Conservation (phyloP, 1,140 invertebrate genomes). For the Heliconius himera region DNA sequence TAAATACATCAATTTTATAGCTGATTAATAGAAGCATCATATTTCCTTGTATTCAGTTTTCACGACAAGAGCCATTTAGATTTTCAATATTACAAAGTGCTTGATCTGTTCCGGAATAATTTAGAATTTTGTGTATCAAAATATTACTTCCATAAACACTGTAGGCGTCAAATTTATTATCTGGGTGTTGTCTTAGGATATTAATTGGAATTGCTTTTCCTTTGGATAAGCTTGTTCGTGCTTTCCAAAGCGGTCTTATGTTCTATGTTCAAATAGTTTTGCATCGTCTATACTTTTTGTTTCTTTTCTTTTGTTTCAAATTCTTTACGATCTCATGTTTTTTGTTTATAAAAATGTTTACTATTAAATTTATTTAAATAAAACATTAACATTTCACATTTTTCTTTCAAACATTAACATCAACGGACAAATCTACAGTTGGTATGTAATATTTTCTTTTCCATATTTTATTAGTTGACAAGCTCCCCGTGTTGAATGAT, state of each 20-base stretch:
- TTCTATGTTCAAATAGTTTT: background rate
- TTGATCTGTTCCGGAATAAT: constrained; percentile 31
- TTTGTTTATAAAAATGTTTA: constrained; percentile 5
- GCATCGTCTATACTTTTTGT: background rate
- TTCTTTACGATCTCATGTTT: background rate
- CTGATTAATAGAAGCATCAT: constrained; percentile 14
- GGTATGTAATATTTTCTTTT: constrained; percentile 72
- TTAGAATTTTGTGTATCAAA: constrained; percentile 30
- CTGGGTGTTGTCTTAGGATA: constrained; percentile 39
- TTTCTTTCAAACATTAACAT: constrained; percentile 68
- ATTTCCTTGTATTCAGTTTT: constrained; percentile 45
- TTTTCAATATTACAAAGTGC: constrained; percentile 31
- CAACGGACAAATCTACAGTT: constrained; percentile 69
- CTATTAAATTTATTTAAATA: background rate
- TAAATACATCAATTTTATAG: background rate
- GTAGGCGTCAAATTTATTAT: constrained; percentile 17
- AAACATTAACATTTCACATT: constrained; percentile 57
- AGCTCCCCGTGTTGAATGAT: constrained; percentile 28
- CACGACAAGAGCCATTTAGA: constrained; percentile 27
- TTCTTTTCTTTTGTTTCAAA: background rate
- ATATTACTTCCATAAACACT: constrained; percentile 26
- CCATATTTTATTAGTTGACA: constrained; percentile 28
- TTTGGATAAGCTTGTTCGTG: constrained; percentile 6
- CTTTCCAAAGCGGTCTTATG: constrained; percentile 7
- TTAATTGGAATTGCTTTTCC: background rate